phyloP scores from a whole-genome alignment of 1,140 invertebrate genomes.

The Bombus soroeensis region DNA sequence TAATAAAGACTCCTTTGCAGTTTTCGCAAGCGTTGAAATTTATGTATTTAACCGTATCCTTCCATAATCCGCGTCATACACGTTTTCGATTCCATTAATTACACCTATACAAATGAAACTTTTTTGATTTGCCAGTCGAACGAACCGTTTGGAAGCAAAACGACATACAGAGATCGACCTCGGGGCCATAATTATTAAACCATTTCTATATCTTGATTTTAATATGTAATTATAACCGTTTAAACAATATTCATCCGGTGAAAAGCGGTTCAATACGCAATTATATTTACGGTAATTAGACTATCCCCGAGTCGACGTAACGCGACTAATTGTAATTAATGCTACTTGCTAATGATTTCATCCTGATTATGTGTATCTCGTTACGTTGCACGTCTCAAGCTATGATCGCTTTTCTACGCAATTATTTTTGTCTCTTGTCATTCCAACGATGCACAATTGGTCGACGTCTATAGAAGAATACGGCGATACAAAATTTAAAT shows the following conservation, averaged over 20 bases:
- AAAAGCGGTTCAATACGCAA: neutral
- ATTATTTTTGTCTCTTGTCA: neutral
- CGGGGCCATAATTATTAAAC: neutral
- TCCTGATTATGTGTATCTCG: neutral
- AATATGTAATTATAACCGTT: slow-evolving; percentile 7
- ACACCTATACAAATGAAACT: neutral
- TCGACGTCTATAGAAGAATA: neutral
- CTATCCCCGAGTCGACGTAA: neutral
- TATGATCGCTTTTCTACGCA: too few species aligned
- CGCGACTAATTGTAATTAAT: slow-evolving; percentile 22
- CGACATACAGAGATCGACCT: neutral
- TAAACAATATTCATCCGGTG: neutral
- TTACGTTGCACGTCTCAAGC: neutral
- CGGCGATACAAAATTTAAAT: neutral
- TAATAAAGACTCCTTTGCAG: neutral
- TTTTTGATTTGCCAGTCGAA: neutral
- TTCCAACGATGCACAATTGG: neutral
- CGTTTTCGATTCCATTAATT: neutral
- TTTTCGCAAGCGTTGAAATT: neutral
- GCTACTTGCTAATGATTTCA: slow-evolving; percentile 21
- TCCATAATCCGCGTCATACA: neutral
- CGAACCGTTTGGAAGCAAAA: neutral
- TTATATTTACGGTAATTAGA: slow-evolving; percentile 14
- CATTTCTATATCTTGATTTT: neutral
- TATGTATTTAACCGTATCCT: neutral